These are phyloP conservation scores for Spicauda simplicius DNA, from an alignment of 2,888 invertebrate genomes.

Conservation along the genomic window DNA sequence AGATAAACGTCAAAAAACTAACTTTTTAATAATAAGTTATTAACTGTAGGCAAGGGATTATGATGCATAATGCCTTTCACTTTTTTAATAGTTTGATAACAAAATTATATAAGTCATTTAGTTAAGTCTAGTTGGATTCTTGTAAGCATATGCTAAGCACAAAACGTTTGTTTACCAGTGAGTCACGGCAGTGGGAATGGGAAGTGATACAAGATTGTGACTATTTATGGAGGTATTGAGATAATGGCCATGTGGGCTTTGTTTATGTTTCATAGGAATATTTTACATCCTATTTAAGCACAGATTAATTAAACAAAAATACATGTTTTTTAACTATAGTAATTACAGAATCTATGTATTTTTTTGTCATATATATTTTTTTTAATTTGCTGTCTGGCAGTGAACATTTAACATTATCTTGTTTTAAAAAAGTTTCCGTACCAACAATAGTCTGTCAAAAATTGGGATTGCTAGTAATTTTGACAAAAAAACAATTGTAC, in stretches of 20 bases:
- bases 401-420: no score
- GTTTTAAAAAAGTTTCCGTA: no score
- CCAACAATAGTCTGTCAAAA: no score
- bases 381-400: no score
- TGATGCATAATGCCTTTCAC: conserved; percentile 3
- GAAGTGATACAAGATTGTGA: conserved; percentile 19
- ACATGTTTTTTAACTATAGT: no score
- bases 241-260: conserved; percentile 11
- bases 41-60: neutral
- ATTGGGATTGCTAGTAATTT: no score
- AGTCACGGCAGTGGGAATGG: conserved; percentile 7
- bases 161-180: conserved; percentile 23
- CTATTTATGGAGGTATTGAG: conserved; percentile 24
- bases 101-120: conserved; percentile 8
- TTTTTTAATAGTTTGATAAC: conserved; percentile 7
- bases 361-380: no score
- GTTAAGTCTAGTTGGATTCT: conserved; percentile 8
- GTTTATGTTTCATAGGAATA: neutral
- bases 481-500: no score
- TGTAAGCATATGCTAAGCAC: conserved; percentile 10
- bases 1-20: neutral
- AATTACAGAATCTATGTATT: no score
- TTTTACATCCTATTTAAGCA: neutral
- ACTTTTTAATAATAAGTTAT: neutral
- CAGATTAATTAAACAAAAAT: no score